These are phyloP conservation scores for Petrocephalus schoutedeni DNA, from an alignment of 2,797 vertebrate genomes.

Conservation along the genomic window DNA sequence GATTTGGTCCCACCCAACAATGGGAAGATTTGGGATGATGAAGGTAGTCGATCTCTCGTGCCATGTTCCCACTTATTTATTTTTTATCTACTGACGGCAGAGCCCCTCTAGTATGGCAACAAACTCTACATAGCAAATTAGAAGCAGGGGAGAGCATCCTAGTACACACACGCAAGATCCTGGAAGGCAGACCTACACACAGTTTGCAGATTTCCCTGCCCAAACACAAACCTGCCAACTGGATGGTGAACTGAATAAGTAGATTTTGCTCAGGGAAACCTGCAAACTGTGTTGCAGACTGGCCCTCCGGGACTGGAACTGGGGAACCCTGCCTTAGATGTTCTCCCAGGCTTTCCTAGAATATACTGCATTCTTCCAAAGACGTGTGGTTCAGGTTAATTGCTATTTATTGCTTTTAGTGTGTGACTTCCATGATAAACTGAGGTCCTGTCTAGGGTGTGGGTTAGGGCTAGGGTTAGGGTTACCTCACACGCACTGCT, in stretches of 20 bases:
- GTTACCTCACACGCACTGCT: too few species aligned
- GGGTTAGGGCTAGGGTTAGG: too few species aligned
- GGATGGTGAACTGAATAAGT: background rate
- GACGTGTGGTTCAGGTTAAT: background rate
- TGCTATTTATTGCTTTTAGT: background rate
- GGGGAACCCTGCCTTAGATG: background rate
- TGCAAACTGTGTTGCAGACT: background rate
- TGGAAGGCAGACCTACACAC: background rate
- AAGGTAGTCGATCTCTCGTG: background rate
- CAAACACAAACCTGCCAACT: background rate
- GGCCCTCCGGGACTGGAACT: background rate
- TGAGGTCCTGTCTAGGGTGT: background rate
- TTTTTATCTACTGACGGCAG: background rate
- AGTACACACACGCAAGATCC: background rate
- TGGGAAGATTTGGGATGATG: background rate
- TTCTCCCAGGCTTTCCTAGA: background rate
- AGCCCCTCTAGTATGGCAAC: background rate
- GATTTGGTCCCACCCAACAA: background rate
- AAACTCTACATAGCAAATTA: background rate
- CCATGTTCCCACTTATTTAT: background rate
- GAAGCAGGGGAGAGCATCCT: background rate
- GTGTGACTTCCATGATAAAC: background rate
- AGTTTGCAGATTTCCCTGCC: background rate
- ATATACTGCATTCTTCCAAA: background rate
- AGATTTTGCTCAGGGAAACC: background rate